Conservation (phyloP, 2,888 invertebrate species). For the Tolmerus cingulatus region DNA sequence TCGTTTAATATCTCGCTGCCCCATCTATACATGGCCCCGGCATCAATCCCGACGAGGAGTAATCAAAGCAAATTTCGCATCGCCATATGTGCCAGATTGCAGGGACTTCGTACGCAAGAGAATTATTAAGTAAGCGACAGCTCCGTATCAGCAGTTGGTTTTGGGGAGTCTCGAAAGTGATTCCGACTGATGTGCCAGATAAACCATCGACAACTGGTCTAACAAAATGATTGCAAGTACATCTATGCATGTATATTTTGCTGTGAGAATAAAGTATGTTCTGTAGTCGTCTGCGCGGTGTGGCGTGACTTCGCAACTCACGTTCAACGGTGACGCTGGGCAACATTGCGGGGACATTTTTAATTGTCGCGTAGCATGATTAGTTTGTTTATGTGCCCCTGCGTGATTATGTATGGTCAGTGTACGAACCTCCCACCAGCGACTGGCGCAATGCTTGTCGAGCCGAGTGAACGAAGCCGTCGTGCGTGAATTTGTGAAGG, state of each 20-base stretch:
- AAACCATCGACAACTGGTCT: conserved; percentile 4
- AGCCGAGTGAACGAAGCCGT: background rate
- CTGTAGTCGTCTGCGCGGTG: background rate
- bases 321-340: background rate
- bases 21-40: background rate
- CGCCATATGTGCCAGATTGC: conserved; percentile 35
- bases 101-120: conserved; percentile 18
- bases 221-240: background rate
- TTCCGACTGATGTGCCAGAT: background rate
- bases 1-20: background rate
- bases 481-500: conserved; percentile 62
- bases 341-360: conserved; percentile 26
- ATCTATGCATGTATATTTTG: background rate
- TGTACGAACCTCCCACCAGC: conserved; percentile 34
- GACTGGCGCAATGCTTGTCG: background rate
- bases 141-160: background rate
- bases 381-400: conserved; percentile 32
- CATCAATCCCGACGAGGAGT: background rate
- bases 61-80: conserved; percentile 31
- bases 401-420: conserved; percentile 33
- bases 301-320: background rate
- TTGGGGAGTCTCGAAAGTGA: background rate
- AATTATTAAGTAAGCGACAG: conserved; percentile 40
- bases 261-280: background rate
- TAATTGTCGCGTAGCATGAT: conserved; percentile 32